Base-by-base conservation (phyloP, 1,140 invertebrate species). In the Zaprionus vittiger region DNA sequence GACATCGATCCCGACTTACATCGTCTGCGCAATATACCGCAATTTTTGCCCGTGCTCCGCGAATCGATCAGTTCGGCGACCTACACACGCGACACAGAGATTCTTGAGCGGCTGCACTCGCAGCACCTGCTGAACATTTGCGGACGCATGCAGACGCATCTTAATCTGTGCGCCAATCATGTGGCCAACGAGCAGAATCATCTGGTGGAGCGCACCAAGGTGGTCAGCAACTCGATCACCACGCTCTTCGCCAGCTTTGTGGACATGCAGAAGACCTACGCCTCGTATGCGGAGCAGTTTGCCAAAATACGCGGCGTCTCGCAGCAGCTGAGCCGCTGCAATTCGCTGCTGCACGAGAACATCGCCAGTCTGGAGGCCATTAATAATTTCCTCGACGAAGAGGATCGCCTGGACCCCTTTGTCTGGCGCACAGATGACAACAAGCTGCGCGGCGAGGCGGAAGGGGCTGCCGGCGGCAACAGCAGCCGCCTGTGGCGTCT, bases 11-110 rank as follows among this genome's bases (percentile, higher is more conserved):
- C 96, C 3, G 97, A 98, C 89, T 94, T 98, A 54, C 93, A 95
- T 15, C 95, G 96, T 79, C 92, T 99, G 26, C 95, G 96, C 93
- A 96, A 94, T 79, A 97, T 99, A 79, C 98, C 98, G 11, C 97
- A 97, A 93, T 99, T 99, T 92, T 93, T 98, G 59, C 98, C 98
- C 1, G 98, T 99, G 24, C 97, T 99, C 95, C 93, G 97, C 49
- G 97, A 97, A 9, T 97, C 97, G 0, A 92, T 98, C 3, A 98
- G 97, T 73, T 93, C 98, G 54, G 81, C 87, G 15, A 97, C 97
- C 0, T 97, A 96, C 31, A 96, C 96, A 1, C 94, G 97, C 56
- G 98, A 99, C 93, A 95, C 96, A 0, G 98, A 99, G 93, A 95
- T 98, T 6, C 93, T 98, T 6, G 98, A 98, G 93, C 95, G 98